Evolutionary conservation across 2,888 invertebrate species (phyloP).

Genomic region (Achlya flavicornis): DNA sequence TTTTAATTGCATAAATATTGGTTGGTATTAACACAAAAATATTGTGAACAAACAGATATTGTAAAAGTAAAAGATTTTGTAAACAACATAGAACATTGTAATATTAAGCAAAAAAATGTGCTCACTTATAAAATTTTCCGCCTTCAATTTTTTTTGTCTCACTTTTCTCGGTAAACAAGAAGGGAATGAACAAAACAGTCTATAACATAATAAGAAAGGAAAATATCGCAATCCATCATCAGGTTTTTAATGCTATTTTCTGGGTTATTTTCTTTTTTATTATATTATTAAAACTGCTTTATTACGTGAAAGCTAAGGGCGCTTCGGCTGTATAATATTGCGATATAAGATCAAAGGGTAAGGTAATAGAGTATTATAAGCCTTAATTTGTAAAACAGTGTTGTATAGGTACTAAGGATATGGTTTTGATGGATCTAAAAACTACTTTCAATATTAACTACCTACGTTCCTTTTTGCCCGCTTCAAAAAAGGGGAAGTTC

Average conservation of each 20-base stretch:
- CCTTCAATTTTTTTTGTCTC: neutral
- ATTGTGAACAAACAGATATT: neutral
- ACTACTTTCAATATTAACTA: no score
- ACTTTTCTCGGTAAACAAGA: neutral
- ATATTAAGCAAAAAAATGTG: neutral
- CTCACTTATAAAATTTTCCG: neutral
- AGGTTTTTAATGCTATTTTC: neutral
- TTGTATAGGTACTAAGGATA: no score
- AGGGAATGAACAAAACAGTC: neutral
- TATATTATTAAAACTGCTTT: neutral
- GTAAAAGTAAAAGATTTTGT: neutral
- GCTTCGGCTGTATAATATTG: neutral
- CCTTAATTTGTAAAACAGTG: no score
- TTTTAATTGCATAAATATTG: no score
- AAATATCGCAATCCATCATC: slow-evolving; percentile 7
- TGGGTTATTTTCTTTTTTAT: neutral
- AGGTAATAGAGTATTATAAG: no score
- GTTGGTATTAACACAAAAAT: neutral
- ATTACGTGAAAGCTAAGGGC: neutral
- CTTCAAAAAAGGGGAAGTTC: no score
- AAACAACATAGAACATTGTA: no score
- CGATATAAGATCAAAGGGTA: neutral
- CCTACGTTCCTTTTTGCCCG: no score
- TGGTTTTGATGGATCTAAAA: no score
- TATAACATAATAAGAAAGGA: slow-evolving; percentile 7